A percentile compares a stretch with the other conserved stretches of the same genome.
These are phyloP conservation scores for Saturnia pavonia DNA, from an alignment of 2,888 invertebrate species.

Conservation along the genomic window DNA sequence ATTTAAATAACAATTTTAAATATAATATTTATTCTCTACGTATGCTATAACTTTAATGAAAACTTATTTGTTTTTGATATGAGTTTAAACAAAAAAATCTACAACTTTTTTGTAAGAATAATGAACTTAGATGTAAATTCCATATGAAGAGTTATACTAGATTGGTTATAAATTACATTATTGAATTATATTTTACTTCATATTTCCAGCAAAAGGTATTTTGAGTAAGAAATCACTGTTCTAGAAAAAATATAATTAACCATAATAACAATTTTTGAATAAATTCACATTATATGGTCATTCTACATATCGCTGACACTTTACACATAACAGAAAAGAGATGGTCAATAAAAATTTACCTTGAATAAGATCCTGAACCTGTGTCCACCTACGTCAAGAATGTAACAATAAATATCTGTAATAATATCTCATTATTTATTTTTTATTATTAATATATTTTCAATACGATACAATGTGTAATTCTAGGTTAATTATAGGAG, in stretches of 20 bases:
- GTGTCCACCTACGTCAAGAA: background rate
- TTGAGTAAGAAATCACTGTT: no score
- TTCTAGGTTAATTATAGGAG: conserved; percentile 43
- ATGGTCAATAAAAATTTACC: conserved; percentile 5
- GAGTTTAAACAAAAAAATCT: no score
- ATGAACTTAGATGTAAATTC: background rate
- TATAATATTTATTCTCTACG: no score
- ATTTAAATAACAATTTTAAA: no score
- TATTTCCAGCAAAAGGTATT: background rate
- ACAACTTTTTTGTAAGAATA: no score
- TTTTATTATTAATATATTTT: conserved; percentile 13
- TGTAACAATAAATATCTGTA: background rate
- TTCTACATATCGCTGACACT: conserved; percentile 5
- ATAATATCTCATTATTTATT: background rate
- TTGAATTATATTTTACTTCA: background rate
- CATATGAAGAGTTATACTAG: background rate
- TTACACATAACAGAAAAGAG: background rate
- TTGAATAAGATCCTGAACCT: conserved; percentile 8
- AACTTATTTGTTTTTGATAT: no score
- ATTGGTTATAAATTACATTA: background rate
- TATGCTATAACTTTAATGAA: no score
- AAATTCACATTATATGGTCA: background rate
- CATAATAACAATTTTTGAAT: background rate
- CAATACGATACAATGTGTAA: conserved; percentile 27
- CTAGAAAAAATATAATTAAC: background rate